Evolutionary conservation across 2,113 vertebrate genomes (phyloP), one percentile per base, ranked within the genome.

Genomic region (Regulus satrapa): DNA sequence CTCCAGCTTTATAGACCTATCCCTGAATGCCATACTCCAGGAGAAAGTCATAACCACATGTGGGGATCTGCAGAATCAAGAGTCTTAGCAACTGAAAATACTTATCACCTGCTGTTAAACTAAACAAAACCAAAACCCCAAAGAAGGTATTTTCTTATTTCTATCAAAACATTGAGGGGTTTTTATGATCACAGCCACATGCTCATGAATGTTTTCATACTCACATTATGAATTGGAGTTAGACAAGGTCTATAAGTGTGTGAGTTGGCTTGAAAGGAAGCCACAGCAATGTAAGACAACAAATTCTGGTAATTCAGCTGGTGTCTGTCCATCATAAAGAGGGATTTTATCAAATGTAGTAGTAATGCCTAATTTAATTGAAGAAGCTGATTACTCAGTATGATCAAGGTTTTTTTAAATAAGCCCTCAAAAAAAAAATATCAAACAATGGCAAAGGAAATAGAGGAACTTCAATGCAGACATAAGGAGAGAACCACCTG

Each of bases 201-300:
- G 24, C 16, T 61, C 58, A 45, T 41, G 18, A 43, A 17, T 86
- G 59, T 86, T 73, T 92, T 91, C 34, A 8, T 73, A 62, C 18
- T 85, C 51, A 64, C 2, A 63, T 91, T 94, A 63, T 74, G 54
- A 78, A 51, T 1, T 88, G 29, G 61, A 74, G 77, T 86, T 51
- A 76, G 58, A 62, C 19, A 86, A 89, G 43, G 41, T 67, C 29
- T 73, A 2, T 77, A 66, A 38, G 19, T 49, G 11, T 52, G 8
- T 86, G 28, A 72, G 25, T 45, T 83, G 15, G 45, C 54, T 80
- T 92, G 43, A 88, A 79, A 73, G 46, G 41, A 93, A 94, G n/a
- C 31, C 71, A 43, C 48, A 75, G 43, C 11, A 36, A 58, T 48
- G 8, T 34, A 79, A 75, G 43, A 58, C 15, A 55, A 12, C 62